phyloP scores from a whole-genome alignment of 1,140 invertebrate species.

The Drosophila dunni region DNA sequence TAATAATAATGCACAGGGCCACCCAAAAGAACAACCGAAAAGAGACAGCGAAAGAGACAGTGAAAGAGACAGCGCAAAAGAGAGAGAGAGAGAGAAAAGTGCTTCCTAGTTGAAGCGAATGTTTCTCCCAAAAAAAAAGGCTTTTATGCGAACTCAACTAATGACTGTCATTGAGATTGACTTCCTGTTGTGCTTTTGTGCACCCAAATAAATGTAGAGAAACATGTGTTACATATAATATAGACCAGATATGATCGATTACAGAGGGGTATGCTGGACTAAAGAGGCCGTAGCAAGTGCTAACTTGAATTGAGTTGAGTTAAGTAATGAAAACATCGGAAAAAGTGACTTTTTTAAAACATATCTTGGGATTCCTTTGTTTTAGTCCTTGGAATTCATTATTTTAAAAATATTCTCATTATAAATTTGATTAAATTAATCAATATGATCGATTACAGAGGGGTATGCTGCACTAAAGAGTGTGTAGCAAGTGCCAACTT shows the following conservation, averaged over 20 bases:
- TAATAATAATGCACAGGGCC: conserved; percentile 58
- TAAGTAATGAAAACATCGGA: background rate
- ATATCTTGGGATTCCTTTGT: no score
- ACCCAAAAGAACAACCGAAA: conserved; percentile 22
- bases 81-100: conserved; percentile 11
- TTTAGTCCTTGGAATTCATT: no score
- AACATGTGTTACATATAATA: conserved; percentile 27
- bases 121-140: conserved; percentile 19
- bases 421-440: no score
- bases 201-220: conserved; percentile 18
- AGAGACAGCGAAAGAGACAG: background rate
- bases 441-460: no score
- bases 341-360: no score
- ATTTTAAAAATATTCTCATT: no score
- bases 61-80: background rate
- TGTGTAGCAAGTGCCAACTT: no score
- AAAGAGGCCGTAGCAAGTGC: background rate
- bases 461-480: no score
- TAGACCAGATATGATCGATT: background rate
- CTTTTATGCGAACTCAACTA: conserved; percentile 38
- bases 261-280: background rate
- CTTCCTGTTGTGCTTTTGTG: conserved; percentile 39
- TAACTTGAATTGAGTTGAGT: background rate
- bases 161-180: conserved; percentile 51
- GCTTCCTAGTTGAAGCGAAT: conserved; percentile 20